Base-by-base conservation (phyloP, 2,888 invertebrate genomes). In the Dioctria linearis region DNA sequence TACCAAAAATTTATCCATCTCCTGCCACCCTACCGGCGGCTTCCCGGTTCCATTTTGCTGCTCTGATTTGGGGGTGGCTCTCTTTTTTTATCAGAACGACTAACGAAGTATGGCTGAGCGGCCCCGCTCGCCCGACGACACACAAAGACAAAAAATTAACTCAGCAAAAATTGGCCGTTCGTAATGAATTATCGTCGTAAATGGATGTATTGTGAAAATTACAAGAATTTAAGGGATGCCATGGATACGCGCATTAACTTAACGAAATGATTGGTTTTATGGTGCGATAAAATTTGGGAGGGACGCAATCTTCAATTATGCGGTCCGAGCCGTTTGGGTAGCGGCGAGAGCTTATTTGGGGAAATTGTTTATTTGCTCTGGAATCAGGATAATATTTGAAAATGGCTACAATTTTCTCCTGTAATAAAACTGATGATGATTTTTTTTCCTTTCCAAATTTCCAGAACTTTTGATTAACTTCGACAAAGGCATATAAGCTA, bases 161-260 rank as follows among this genome's bases (percentile, higher is more conserved):
- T 80, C 75, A 79, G 79, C 80, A 75, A 65, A 82, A 82, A 82
- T 82, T 80, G 82, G 82, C 61, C 80, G 61, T 57, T 69, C 80
- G 73, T 79, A 80, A 80, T 79, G 80, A 82, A 80, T 81, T 80
- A 82, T 80, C 78, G 78, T 54, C 69, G 67, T 66, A 78, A 80
- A 78, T 67, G 80, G 81, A 76, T 76, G 76, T 76, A 63, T 76
- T 63, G 76, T 63, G 63, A 39, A 63, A 76, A 76, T 76, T 76
- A 76, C 63, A 43, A 63, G 61, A 75, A 61, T 75, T 75, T 61
- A 75, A 59, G 59, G 75, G 76, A 76, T 63, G 76, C 76, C 76
- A 76, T 76, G 63, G 76, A 76, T 76, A 76, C 63, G 76, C 63
- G 76, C 76, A 76, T 76, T 76, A 76, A 76, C 46, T 76, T 76